Conservation (phyloP, 2,888 invertebrate species). For the Leucoma salicis region DNA sequence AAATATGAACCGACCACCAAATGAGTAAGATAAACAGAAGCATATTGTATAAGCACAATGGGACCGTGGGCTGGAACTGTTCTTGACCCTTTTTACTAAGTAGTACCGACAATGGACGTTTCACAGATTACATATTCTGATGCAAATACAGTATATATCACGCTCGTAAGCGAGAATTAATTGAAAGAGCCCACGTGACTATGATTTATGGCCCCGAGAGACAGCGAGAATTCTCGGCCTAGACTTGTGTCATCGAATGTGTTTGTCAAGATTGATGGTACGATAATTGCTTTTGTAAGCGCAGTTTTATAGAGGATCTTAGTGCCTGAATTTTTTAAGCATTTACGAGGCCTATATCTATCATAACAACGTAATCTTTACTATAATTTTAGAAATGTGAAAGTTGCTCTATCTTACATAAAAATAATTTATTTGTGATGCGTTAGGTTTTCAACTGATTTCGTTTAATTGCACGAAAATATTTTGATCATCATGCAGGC, state of each 20-base stretch:
- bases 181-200: constrained; percentile 46
- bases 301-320: neutral
- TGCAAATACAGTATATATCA: constrained; percentile 41
- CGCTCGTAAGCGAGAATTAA: constrained; percentile 42
- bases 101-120: constrained; percentile 40
- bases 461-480: too few relatives aligned
- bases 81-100: constrained; percentile 55
- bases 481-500: too few relatives aligned
- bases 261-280: constrained; percentile 21
- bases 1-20: constrained; percentile 67
- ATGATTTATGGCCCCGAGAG: constrained; percentile 39
- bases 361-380: too few relatives aligned
- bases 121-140: constrained; percentile 46
- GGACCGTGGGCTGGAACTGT: constrained; percentile 34
- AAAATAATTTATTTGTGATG: too few relatives aligned
- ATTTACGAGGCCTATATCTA: too few relatives aligned
- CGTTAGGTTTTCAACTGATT: too few relatives aligned
- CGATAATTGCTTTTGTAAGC: constrained; percentile 15
- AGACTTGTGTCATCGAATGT: constrained; percentile 26
- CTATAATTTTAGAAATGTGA: too few relatives aligned
- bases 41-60: constrained; percentile 57
- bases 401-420: too few relatives aligned
- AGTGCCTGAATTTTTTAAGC: too few relatives aligned
- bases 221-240: constrained; percentile 23
- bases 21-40: constrained; percentile 67